Evolutionary conservation across 2,888 invertebrate genomes (phyloP), one percentile per base, ranked within the genome.

Genomic region (Andrena fulva): DNA sequence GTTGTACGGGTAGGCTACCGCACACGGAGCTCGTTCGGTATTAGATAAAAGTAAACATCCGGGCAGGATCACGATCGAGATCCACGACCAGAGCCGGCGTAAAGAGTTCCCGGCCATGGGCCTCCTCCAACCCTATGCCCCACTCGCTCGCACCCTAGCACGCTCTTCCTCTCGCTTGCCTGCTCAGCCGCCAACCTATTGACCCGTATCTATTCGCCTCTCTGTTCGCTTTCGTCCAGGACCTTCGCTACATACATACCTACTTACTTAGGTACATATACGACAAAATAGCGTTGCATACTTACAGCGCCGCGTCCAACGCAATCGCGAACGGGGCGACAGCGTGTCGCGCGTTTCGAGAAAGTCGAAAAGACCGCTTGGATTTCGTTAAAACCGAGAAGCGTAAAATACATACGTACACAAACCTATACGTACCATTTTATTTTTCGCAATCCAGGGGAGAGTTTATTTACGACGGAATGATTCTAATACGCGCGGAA

Each of bases 51-150:
- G 82, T 63, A 85, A 89, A 87, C 88, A 90, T 85, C 87, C 90
- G 87, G 89, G 89, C 77, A 91, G 88, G 88, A 90, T 89, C 88
- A 91, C 89, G 87, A 92, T 87, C 90, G 91, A 84, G 86, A 92
- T 90, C 92, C 92, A 93, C 92, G 93, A 91, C 92, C 93, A 90
- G 89, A 90, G 87, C 91, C 91, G 91, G 87, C 89, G 90, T 80
- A 90, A 90, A 91, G 90, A 94, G 92, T 93, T 94, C 94, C 94
- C 94, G 94, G 93, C 94, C 93, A 93, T 93, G 91, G 92, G 90
- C 93, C 91, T 91, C 33, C 33, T 74, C 81, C 82, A 63, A 72
- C 50, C 12, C 52, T 54, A 20, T 42, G 20, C 27, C 42, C 50
- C 10, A 56, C 24, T 56, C 62, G 12, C 54, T 52, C 68, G 24